These are phyloP conservation scores for Myathropa florea DNA, from an alignment of 2,888 invertebrate species.

Conservation along the genomic window DNA sequence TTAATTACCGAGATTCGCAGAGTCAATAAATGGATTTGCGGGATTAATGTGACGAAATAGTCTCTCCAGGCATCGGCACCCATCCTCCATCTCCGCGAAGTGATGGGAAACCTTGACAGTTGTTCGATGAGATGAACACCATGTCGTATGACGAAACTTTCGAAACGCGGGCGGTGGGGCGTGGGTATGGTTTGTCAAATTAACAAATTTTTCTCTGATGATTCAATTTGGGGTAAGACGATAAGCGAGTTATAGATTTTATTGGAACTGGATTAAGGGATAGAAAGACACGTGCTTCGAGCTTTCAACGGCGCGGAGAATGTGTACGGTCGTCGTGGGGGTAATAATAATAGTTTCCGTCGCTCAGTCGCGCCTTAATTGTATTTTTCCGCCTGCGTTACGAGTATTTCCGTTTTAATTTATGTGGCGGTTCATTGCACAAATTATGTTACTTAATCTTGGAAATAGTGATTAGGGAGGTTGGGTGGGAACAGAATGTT, in stretches of 20 bases:
- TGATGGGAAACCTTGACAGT: background rate
- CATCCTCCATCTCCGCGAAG: background rate
- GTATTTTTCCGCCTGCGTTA: background rate
- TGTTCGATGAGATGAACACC: background rate
- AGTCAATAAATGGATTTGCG: slow-evolving; percentile 15
- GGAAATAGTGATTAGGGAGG: background rate
- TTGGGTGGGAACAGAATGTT: background rate
- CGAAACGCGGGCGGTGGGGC: background rate
- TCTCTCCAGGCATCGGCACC: background rate
- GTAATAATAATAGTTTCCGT: background rate
- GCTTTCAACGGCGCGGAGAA: background rate
- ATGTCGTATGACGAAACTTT: background rate
- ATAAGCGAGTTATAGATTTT: background rate
- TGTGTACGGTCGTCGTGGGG: background rate
- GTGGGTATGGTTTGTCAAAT: background rate
- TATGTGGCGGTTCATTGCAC: background rate
- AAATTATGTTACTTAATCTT: background rate
- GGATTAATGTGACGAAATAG: background rate
- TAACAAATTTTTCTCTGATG: background rate
- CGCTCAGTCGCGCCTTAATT: background rate
- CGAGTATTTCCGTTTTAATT: background rate
- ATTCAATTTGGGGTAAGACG: background rate
- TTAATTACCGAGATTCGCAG: background rate
- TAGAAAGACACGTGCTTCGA: background rate
- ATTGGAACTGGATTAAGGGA: background rate